A percentile compares a stretch with the other conserved stretches of the same genome.
Conservation (phyloP, 1,140 invertebrate species). For the Marisa cornuarietis region DNA sequence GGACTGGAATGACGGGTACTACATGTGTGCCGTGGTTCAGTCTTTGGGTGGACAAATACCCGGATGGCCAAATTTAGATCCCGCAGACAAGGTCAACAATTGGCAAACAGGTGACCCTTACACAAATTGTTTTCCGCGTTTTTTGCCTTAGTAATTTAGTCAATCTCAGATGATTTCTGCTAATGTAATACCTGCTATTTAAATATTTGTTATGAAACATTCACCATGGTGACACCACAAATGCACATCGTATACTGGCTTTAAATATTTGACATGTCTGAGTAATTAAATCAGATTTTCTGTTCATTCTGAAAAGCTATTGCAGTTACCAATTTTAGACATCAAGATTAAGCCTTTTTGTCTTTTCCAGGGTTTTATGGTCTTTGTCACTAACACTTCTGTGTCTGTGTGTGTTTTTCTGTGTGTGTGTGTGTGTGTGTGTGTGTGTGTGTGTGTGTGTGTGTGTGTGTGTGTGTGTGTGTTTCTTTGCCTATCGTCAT, state of each 20-base stretch:
- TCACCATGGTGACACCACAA: neutral
- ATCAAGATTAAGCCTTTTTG: neutral
- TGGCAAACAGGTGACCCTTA: conserved; percentile 49
- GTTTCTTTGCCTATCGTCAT: neutral
- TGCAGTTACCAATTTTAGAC: no score
- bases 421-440: conserved; percentile 1
- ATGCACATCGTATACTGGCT: no score
- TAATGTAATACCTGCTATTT: no score
- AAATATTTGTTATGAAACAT: neutral
- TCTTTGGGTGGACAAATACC: conserved; percentile 77
- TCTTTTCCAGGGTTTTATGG: neutral
- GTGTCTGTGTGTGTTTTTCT: neutral
- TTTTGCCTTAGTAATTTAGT: neutral
- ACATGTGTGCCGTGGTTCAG: conserved; percentile 85
- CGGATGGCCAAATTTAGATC: conserved; percentile 51
- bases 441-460: neutral
- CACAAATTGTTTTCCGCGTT: neutral
- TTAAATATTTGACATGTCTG: neutral
- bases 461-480: conserved; percentile 3
- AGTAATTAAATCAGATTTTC: neutral
- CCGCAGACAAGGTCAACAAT: conserved; percentile 44
- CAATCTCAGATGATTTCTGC: no score
- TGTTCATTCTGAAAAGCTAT: neutral
- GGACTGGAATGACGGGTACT: conserved; percentile 95
- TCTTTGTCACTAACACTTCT: neutral